These are phyloP conservation scores for Drosophila chauvacae DNA, from an alignment of 1,140 invertebrate species.

Conservation along the genomic window DNA sequence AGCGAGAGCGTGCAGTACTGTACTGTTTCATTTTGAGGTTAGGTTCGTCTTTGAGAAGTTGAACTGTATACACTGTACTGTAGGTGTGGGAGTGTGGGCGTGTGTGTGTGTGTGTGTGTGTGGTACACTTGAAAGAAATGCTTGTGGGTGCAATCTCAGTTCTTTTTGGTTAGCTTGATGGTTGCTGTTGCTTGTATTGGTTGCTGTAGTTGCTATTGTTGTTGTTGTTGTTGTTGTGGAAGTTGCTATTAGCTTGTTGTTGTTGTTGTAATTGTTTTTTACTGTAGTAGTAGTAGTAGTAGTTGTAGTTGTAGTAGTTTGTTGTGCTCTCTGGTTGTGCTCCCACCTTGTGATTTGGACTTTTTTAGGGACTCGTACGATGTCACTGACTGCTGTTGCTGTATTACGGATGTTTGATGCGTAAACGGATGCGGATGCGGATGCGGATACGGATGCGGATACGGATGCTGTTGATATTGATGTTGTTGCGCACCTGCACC, in stretches of 20 bases:
- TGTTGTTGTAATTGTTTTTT: conserved; percentile 41
- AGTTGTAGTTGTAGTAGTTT: conserved; percentile 35
- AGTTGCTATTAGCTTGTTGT: conserved; percentile 35
- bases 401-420: conserved; percentile 78
- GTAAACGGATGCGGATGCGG: conserved; percentile 61
- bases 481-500: conserved; percentile 74
- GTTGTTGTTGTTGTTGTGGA: conserved; percentile 33
- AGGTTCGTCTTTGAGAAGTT: conserved; percentile 21
- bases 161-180: conserved; percentile 12
- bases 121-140: conserved; percentile 31
- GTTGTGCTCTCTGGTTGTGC: conserved; percentile 84
- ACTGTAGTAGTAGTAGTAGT: conserved; percentile 13
- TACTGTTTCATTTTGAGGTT: conserved; percentile 6
- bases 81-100: conserved; percentile 11
- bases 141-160: conserved; percentile 28
- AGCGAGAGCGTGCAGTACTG: conserved; percentile 11
- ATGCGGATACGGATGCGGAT: conserved; percentile 52
- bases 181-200: conserved; percentile 47
- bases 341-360: conserved; percentile 95
- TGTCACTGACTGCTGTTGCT: conserved; percentile 78
- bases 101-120: conserved; percentile 3
- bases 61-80: conserved; percentile 26
- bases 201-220: conserved; percentile 35
- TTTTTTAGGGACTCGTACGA: conserved; percentile 86
- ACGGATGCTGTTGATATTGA: conserved; percentile 52